Evolutionary conservation across 1,140 invertebrate genomes (phyloP).

Genomic region (Camponotus floridanus): DNA sequence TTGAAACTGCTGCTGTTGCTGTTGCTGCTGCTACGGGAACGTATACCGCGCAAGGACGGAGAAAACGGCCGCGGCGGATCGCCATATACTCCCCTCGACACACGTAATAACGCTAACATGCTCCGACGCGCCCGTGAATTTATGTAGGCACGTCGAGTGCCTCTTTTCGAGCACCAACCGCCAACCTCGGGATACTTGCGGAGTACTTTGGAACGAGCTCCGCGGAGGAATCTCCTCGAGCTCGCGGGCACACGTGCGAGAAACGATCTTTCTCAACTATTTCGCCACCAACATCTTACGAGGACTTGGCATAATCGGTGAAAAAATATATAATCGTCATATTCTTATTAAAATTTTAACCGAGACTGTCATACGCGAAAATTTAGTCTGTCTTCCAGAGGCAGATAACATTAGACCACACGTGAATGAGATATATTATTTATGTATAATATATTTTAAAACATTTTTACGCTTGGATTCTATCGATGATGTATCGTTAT

Average conservation of each 20-base stretch:
- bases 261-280: conserved; percentile 20
- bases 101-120: conserved; percentile 78
- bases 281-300: conserved; percentile 25
- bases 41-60: conserved; percentile 41
- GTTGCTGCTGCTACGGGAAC: neutral
- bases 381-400: conserved; percentile 24
- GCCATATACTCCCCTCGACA: conserved; percentile 71
- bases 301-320: conserved; percentile 34
- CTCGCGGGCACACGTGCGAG: conserved; percentile 37
- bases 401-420: conserved; percentile 15
- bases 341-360: conserved; percentile 49
- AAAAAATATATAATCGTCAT: conserved; percentile 21
- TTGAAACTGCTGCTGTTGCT: conserved; percentile 20
- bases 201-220: conserved; percentile 29
- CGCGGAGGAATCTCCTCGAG: conserved; percentile 44
- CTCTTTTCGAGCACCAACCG: conserved; percentile 45
- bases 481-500: neutral
- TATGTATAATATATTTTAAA: conserved; percentile 31
- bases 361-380: conserved; percentile 3
- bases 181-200: conserved; percentile 49
- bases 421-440: conserved; percentile 4
- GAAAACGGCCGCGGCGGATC: conserved; percentile 62
- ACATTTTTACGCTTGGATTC: neutral
- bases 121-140: conserved; percentile 69
- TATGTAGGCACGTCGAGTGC: conserved; percentile 71